Evolutionary conservation across 2,797 vertebrate species (phyloP).

Genomic region (Liasis olivaceus): DNA sequence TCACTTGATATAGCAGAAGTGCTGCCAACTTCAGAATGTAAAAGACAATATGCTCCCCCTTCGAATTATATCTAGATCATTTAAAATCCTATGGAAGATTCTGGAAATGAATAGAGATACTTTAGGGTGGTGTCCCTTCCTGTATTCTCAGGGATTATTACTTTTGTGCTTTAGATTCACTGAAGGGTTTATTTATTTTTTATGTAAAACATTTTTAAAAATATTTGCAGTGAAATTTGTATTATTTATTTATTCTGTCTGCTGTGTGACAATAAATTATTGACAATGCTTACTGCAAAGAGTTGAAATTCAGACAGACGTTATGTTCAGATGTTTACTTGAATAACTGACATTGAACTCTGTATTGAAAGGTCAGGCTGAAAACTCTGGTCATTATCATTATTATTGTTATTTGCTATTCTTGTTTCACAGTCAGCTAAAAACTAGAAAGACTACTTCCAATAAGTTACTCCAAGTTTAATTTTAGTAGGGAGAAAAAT

Average conservation of each 20-base stretch:
- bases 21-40: background rate
- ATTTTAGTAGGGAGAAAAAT: background rate
- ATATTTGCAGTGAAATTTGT: conserved; percentile 29
- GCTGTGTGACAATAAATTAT: background rate
- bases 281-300: fast-evolving
- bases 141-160: fast-evolving
- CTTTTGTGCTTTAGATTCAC: background rate
- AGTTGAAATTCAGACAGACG: background rate
- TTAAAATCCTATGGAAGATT: background rate
- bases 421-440: background rate
- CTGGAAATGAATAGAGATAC: conserved; percentile 17
- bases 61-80: background rate
- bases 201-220: conserved; percentile 50
- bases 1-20: conserved; percentile 4
- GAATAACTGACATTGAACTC: background rate
- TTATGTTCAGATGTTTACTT: background rate
- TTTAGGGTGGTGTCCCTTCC: background rate
- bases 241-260: conserved; percentile 9
- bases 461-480: background rate
- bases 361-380: fast-evolving
- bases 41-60: background rate
- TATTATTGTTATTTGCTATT: conserved; percentile 20
- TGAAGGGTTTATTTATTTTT: background rate
- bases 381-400: conserved; percentile 1
- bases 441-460: conserved; percentile 8